phyloP scores from a whole-genome alignment of 1,140 invertebrate genomes.

The Sinella curviseta region DNA sequence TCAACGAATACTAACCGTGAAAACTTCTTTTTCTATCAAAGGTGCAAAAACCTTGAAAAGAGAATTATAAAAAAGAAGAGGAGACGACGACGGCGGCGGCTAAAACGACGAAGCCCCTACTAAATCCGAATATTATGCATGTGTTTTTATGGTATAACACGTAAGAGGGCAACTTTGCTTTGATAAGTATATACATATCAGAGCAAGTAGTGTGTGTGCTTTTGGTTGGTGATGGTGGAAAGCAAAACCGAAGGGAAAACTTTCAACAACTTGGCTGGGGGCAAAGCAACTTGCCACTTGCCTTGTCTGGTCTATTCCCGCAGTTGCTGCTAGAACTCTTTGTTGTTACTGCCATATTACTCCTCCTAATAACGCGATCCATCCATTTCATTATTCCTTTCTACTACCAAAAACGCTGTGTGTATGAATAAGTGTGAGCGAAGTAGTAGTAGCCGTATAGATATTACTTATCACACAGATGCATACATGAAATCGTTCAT shows the following conservation, averaged over 20 bases:
- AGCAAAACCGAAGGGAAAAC: constrained; percentile 3
- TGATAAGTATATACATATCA: too few relatives aligned
- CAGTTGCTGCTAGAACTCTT: neutral
- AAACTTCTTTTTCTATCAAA: neutral
- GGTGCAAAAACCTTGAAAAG: neutral
- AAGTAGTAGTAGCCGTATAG: too few relatives aligned
- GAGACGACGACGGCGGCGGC: too few relatives aligned
- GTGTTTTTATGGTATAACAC: neutral
- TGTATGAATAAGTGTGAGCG: too few relatives aligned
- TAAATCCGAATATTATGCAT: neutral
- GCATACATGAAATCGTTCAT: neutral
- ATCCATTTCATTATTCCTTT: constrained; percentile 1
- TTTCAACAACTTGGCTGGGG: constrained; percentile 25
- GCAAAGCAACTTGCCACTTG: constrained; percentile 20
- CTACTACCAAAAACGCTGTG: neutral
- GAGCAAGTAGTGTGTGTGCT: too few relatives aligned
- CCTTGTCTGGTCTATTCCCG: neutral
- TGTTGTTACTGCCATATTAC: neutral
- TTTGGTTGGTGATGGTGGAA: neutral
- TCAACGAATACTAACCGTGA: too few relatives aligned
- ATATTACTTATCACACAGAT: too few relatives aligned
- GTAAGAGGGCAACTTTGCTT: neutral
- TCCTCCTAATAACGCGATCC: neutral
- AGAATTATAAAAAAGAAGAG: neutral
- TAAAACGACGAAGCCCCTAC: neutral